phyloP scores from a whole-genome alignment of 2,888 invertebrate genomes.

The Eilema sororculum region DNA sequence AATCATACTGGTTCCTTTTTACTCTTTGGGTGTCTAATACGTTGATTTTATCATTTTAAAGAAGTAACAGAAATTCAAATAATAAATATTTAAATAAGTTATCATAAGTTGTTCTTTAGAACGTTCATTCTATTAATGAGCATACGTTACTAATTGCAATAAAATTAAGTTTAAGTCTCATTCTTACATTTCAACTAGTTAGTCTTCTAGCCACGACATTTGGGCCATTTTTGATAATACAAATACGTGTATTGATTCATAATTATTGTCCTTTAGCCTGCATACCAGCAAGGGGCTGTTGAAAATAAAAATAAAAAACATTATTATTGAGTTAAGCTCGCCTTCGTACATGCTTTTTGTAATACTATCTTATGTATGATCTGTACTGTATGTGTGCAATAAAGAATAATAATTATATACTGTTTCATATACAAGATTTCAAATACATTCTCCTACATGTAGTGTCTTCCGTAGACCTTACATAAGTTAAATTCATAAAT shows the following conservation, averaged over 20 bases:
- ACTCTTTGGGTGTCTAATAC: not conserved
- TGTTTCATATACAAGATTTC: not conserved
- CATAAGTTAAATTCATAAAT: not conserved
- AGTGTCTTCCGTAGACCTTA: not conserved
- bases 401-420: too few species aligned
- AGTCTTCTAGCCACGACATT: not conserved
- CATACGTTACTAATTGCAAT: not conserved
- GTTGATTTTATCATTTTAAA: not conserved
- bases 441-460: not conserved
- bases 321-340: too few species aligned
- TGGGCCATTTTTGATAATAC: not conserved
- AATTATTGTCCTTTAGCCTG: conserved; percentile 1
- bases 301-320: not conserved
- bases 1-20: not conserved
- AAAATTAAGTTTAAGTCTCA: not conserved
- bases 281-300: not conserved
- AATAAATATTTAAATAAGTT: not conserved
- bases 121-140: not conserved
- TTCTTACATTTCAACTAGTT: not conserved
- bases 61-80: not conserved
- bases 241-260: not conserved
- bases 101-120: not conserved
- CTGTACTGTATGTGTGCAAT: too few species aligned
- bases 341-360: too few species aligned
- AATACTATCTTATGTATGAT: too few species aligned